Percentiles rank a stretch among this genome's conserved stretches.
These are phyloP conservation scores for Sesia bembeciformis DNA, from an alignment of 2,888 invertebrate genomes.

Conservation along the genomic window DNA sequence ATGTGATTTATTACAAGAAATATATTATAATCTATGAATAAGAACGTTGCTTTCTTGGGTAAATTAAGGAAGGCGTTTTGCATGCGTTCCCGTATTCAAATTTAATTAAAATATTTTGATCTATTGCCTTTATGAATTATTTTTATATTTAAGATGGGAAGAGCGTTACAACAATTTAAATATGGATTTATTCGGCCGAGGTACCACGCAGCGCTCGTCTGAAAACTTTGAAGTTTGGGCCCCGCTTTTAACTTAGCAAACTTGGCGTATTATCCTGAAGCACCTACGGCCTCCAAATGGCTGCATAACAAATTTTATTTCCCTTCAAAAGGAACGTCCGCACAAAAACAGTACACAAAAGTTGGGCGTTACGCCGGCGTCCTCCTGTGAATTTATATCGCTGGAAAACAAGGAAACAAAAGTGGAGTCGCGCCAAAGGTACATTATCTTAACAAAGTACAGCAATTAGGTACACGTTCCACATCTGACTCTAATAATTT, in stretches of 20 bases:
- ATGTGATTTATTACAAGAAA: slow-evolving; percentile 67
- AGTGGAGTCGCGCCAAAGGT: slow-evolving; percentile 72
- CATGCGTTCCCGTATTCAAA: slow-evolving; percentile 21
- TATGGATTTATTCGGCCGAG: slow-evolving; percentile 9
- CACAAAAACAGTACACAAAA: slow-evolving; percentile 63
- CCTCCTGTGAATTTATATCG: slow-evolving; percentile 67
- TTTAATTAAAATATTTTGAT: not conserved
- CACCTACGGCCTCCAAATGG: slow-evolving; percentile 43
- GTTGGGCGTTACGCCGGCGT: slow-evolving; percentile 57
- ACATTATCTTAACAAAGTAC: slow-evolving; percentile 75
- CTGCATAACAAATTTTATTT: slow-evolving; percentile 62
- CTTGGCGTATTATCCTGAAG: slow-evolving; percentile 27
- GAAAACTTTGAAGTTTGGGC: slow-evolving; percentile 9
- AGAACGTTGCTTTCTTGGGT: slow-evolving; percentile 63
- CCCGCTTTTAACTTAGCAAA: slow-evolving; percentile 11
- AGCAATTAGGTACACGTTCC: slow-evolving; percentile 75
- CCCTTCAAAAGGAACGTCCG: slow-evolving; percentile 48
- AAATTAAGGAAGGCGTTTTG: slow-evolving; percentile 43
- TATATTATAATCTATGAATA: slow-evolving; percentile 61
- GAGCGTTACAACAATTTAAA: slow-evolving; percentile 7
- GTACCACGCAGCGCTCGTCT: slow-evolving; percentile 3
- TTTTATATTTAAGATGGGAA: slow-evolving; percentile 16
- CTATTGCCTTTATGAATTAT: slow-evolving; percentile 6
- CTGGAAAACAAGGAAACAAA: slow-evolving; percentile 70
- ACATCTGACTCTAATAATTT: slow-evolving; percentile 75